Evolutionary conservation across 2,888 invertebrate genomes (phyloP).

Genomic region (Drosophila mettleri): DNA sequence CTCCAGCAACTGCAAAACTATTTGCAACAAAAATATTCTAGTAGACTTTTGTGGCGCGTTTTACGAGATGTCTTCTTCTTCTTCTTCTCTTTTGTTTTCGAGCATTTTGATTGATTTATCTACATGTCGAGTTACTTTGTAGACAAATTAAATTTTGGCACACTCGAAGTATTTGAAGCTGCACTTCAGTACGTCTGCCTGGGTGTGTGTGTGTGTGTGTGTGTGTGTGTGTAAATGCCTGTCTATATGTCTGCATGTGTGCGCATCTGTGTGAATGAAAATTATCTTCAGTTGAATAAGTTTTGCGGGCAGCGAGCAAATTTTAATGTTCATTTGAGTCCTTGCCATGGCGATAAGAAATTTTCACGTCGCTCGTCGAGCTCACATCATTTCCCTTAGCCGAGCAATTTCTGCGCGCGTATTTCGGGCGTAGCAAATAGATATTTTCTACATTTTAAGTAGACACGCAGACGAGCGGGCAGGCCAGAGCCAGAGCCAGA

Average conservation of each 20-base stretch:
- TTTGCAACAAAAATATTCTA: slow-evolving; percentile 40
- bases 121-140: slow-evolving; percentile 73
- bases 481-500: slow-evolving; percentile 1
- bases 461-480: slow-evolving; percentile 46
- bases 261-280: slow-evolving; percentile 58
- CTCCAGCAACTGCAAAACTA: slow-evolving; percentile 32
- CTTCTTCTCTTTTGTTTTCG: slow-evolving; percentile 26
- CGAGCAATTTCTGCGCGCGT: slow-evolving; percentile 54
- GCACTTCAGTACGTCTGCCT: too few species aligned
- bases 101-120: slow-evolving; percentile 75
- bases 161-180: slow-evolving; percentile 42
- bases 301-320: slow-evolving; percentile 69
- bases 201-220: slow-evolving; percentile 9
- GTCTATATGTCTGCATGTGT: slow-evolving; percentile 13
- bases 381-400: slow-evolving; percentile 43
- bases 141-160: slow-evolving; percentile 74
- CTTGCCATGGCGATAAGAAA: slow-evolving; percentile 68
- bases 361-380: slow-evolving; percentile 42
- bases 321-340: slow-evolving; percentile 74
- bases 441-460: slow-evolving; percentile 80
- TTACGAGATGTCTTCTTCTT: slow-evolving; percentile 36
- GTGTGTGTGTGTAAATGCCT: too few species aligned
- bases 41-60: slow-evolving; percentile 44
- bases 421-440: slow-evolving; percentile 77
- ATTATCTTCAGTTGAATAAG: slow-evolving; percentile 82